A percentile compares a stretch with the other conserved stretches of the same genome.
These are phyloP conservation scores for Hydropsyche tenuis DNA, from an alignment of 1,140 invertebrate genomes.

Conservation along the genomic window DNA sequence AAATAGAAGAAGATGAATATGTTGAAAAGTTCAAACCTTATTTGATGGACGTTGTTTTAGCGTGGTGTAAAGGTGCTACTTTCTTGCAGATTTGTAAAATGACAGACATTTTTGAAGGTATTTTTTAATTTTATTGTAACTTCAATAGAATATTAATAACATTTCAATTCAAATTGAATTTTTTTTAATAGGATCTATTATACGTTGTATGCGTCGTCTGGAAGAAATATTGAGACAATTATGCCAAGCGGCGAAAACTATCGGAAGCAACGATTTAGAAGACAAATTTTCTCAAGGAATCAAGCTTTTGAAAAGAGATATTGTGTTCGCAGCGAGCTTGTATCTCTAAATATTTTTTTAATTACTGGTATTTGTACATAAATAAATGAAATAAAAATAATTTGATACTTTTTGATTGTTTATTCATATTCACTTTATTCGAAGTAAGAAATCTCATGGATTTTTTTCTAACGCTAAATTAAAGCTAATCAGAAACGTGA, in stretches of 20 bases:
- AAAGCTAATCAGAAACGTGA: too few relatives aligned
- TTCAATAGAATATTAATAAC: neutral
- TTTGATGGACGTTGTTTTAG: conserved; percentile 97
- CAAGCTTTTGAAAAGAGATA: conserved; percentile 93
- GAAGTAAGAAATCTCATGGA: neutral
- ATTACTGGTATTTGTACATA: neutral
- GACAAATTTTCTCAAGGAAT: conserved; percentile 96
- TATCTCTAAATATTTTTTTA: conserved; percentile 74
- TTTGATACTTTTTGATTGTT: too few relatives aligned
- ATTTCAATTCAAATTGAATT: conserved; percentile 49
- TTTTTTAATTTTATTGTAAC: conserved; percentile 27
- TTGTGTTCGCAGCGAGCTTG: conserved; percentile 98
- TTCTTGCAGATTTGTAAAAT: conserved; percentile 95
- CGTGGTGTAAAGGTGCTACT: conserved; percentile 94
- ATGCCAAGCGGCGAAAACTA: conserved; percentile 94
- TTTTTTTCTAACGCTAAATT: neutral
- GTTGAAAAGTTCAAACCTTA: conserved; percentile 93
- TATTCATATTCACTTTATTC: neutral
- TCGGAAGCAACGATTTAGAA: conserved; percentile 95
- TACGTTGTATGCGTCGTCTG: conserved; percentile 93
- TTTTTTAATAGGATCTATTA: conserved; percentile 97
- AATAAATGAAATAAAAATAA: too few relatives aligned
- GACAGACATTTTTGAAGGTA: conserved; percentile 98
- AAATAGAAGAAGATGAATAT: conserved; percentile 90
- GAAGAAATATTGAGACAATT: conserved; percentile 96